These are phyloP conservation scores for Monarcha castaneiventris DNA, from an alignment of 2,113 vertebrate genomes.

Conservation along the genomic window DNA sequence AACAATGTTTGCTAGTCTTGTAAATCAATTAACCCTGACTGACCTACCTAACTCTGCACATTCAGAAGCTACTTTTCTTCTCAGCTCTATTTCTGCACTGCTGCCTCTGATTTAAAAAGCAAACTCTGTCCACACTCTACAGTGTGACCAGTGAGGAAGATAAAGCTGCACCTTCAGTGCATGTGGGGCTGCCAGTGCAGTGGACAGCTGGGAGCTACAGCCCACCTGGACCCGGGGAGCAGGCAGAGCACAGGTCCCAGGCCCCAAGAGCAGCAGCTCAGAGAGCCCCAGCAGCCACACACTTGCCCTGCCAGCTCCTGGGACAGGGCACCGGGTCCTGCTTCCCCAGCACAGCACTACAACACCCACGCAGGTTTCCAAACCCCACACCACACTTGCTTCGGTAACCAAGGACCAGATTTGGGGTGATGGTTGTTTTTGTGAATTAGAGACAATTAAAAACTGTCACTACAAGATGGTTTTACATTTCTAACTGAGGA, in stretches of 20 bases:
- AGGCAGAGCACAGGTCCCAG: neutral
- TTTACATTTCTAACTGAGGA: neutral
- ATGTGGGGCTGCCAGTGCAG: neutral
- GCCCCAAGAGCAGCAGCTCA: neutral
- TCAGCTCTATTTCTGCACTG: neutral
- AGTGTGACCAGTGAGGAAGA: accelerated
- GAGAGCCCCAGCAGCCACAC: neutral
- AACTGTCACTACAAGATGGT: neutral
- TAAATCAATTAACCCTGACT: neutral
- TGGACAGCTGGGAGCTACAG: neutral
- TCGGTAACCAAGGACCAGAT: neutral
- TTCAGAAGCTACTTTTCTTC: neutral
- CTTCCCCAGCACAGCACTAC: neutral
- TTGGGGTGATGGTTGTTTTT: neutral
- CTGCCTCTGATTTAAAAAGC: neutral
- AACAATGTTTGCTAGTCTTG: neutral
- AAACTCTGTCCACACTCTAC: neutral
- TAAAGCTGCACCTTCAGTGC: neutral
- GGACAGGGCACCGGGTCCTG: accelerated
- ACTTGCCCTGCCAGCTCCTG: neutral
- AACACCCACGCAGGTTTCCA: neutral
- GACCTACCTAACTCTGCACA: neutral
- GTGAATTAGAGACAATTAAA: neutral
- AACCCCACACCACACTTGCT: neutral
- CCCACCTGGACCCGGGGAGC: neutral